Conservation (phyloP, 2,888 invertebrate species). For the Electrophaes corylata region DNA sequence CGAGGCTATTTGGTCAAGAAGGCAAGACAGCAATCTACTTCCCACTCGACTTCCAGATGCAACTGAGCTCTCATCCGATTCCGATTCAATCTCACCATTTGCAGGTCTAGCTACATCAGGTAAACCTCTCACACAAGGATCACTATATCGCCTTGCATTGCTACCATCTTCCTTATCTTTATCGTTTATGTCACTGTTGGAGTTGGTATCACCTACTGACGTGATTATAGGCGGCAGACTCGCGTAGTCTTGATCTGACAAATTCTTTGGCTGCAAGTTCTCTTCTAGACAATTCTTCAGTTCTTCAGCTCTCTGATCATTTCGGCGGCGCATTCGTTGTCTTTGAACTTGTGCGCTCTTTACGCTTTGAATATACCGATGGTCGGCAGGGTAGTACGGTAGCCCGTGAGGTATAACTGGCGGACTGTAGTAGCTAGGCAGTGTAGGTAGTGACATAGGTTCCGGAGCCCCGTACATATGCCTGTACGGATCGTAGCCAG, state of each 20-base stretch:
- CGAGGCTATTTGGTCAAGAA: constrained; percentile 89
- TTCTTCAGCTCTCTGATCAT: constrained; percentile 64
- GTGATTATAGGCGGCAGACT: constrained; percentile 90
- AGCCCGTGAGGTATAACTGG: constrained; percentile 43
- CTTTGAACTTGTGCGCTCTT: constrained; percentile 65
- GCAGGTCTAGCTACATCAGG: constrained; percentile 70
- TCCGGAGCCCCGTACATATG: constrained; percentile 84
- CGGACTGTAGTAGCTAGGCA: constrained; percentile 82
- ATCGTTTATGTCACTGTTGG: constrained; percentile 71
- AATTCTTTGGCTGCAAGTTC: constrained; percentile 70
- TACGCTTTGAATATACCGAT: constrained; percentile 63
- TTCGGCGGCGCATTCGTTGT: constrained; percentile 61
- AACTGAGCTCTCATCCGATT: constrained; percentile 82
- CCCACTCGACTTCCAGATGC: constrained; percentile 82
- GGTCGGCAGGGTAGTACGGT: constrained; percentile 62
- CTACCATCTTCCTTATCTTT: constrained; percentile 82
- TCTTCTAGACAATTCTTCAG: constrained; percentile 54
- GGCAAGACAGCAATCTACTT: constrained; percentile 84
- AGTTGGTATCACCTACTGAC: constrained; percentile 76
- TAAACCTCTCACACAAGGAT: constrained; percentile 85
- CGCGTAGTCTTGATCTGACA: constrained; percentile 82
- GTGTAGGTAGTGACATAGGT: constrained; percentile 86
- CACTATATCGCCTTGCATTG: constrained; percentile 86
- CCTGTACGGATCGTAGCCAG: constrained; percentile 76
- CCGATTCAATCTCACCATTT: constrained; percentile 79